Evolutionary conservation across 2,113 vertebrate genomes (phyloP), one percentile per base, ranked within the genome.

Genomic region (Lanius ludovicianus): DNA sequence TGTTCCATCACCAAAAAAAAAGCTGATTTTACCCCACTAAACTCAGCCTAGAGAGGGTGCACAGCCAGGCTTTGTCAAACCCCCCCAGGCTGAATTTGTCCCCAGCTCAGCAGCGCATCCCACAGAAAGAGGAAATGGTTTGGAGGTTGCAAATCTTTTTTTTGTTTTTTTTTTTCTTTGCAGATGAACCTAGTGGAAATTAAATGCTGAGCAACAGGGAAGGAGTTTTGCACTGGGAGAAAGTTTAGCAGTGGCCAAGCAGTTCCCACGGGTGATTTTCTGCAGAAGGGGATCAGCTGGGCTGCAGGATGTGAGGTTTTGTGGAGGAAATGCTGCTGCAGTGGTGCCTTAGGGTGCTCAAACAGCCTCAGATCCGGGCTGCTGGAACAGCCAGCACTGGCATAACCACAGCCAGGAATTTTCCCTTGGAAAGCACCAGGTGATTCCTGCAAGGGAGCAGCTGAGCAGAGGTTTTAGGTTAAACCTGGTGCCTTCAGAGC

Each of bases 91-190:
- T 53, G 56, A 24, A 82, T 31, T 92, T 79, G 57, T 59, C 93
- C 91, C 85, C 95, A 90, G 95, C 90, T 96, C 89, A 76, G 62
- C 73, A 87, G 67, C 5, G 4, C 20, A n/a, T 76, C 71, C 84
- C 70, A 5, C 55, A 69, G 82, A 97, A 98, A 97, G 96, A 90
- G 97, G 96, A 98, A 97, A 97, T 85, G 94, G 89, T 65, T 95
- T 77, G 82, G 89, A 93, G 89, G 67, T 68, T 79, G 78, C 64
- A 63, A 27, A 47, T 39, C 27, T n/a, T 31, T 19, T 28, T 25
- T 15, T 6, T 7, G 31, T 41, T 35, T 35, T 33, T 6, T 17
- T 30, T 19, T 55, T 12, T 27, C 31, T 23, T 24, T 9, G 10
- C 62, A 88, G 53, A 89, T 55, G 70, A 94, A 55, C 70, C 42